Evolutionary conservation across 2,797 vertebrate species (phyloP).

Genomic region (Leptatherina wallacei): DNA sequence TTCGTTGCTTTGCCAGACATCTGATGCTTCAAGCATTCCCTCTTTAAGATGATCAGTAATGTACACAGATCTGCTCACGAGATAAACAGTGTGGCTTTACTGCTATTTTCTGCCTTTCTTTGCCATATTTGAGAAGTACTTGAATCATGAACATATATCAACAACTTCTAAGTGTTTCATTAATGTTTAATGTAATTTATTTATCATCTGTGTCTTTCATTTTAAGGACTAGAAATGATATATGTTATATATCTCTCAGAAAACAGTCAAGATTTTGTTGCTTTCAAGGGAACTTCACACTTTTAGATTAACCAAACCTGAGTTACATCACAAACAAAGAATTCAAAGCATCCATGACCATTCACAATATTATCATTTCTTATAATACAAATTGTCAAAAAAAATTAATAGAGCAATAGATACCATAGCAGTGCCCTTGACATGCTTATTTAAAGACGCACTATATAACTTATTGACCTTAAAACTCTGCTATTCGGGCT

Average conservation of each 20-base stretch:
- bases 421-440: no score
- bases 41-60: constrained; percentile 1
- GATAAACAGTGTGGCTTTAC: constrained; percentile 7
- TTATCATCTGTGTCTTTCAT: background rate
- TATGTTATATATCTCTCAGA: background rate
- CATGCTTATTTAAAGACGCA: no score
- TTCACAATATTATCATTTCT: no score
- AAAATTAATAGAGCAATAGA: no score
- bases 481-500: no score
- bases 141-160: background rate
- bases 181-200: background rate
- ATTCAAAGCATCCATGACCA: no score
- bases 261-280: background rate
- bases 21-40: constrained; percentile 4
- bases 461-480: no score
- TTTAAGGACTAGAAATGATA: background rate
- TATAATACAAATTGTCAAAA: no score
- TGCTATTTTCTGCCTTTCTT: background rate
- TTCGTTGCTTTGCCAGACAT: constrained; percentile 12
- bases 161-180: background rate
- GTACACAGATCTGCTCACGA: background rate
- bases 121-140: constrained; percentile 6
- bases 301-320: background rate
- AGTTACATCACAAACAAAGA: no score
- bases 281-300: background rate